These are phyloP conservation scores for Dicranocentrus wangi DNA, from an alignment of 2,888 invertebrate genomes.

Conservation along the genomic window DNA sequence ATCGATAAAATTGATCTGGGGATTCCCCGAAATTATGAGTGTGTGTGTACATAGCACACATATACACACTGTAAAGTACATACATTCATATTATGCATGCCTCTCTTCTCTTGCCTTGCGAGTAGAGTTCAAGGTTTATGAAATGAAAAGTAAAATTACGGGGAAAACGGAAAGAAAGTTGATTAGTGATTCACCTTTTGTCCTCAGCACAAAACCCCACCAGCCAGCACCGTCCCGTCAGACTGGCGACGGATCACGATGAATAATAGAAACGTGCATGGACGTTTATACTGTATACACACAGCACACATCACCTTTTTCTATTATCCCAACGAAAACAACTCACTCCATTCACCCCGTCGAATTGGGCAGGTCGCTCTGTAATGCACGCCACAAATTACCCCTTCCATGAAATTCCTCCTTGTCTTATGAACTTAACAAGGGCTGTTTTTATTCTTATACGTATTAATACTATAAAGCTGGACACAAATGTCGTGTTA, in stretches of 20 bases:
- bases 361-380: too few species aligned
- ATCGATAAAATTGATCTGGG: conserved; percentile 64
- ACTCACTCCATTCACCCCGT: not conserved
- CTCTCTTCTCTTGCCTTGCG: conserved; percentile 39
- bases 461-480: too few species aligned
- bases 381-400: too few species aligned
- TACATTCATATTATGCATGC: conserved; percentile 16
- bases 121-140: conserved; percentile 58
- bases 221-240: conserved; percentile 37
- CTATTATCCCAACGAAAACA: not conserved
- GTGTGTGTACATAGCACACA: not conserved
- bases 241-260: conserved; percentile 59
- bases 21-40: conserved; percentile 46
- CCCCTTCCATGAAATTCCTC: too few species aligned
- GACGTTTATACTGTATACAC: too few species aligned
- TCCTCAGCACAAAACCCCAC: conserved; percentile 43
- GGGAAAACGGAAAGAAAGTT: conserved; percentile 26
- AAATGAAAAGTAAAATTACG: conserved; percentile 31
- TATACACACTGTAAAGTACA: not conserved
- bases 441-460: too few species aligned
- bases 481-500: too few species aligned
- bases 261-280: conserved; percentile 58
- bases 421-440: too few species aligned
- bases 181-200: conserved; percentile 57
- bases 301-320: not conserved